Base-by-base conservation (phyloP, 2,113 vertebrate genomes). In the rabbit (Oryctolagus cuniculus) region DNA sequence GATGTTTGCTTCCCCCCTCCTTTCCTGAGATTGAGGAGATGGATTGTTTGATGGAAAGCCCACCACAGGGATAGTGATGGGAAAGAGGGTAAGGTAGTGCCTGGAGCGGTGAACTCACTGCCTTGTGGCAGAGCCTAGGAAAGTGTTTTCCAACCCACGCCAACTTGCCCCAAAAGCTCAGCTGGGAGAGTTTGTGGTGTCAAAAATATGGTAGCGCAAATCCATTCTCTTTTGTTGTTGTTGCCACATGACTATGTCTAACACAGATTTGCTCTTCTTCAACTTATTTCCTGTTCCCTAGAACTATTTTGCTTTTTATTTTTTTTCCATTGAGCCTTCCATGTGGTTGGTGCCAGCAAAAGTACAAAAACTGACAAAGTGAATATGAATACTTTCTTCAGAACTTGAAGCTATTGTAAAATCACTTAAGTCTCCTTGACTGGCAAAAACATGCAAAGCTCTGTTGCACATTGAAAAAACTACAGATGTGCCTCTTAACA, bases 381-480 rank as follows among this genome's bases (percentile, higher is more conserved):
- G 55, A 92, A 17, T 19, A 17, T 36, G 19, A 64, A n/a, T 36
- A 16, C 19, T 82, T 13, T 55, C 74, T 58, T 29, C 38, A 88
- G 84, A 87, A 55, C 29, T 4, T 8, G 0, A 80, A 90, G 49
- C 13, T 69, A 36, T 77, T 72, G 73, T 84, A 55, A 90, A 92
- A 73, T 38, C 49, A 94, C 34, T 44, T 16, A 24, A 75, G 53
- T 8, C 34, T 95, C 66, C 75, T 94, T 89, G 79, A 86, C n/a
- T 77, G 64, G 38, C 84, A 77, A 72, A 36, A 75, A 31, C 13
- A 74, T 44, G 22, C 49, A 80, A 82, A 93, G 61, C 73, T 69
- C 8, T 91, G 29, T 44, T 84, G 34, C 8, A 77, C 21, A 21
- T 73, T 16, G 49, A 67, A 87, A 61, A 95, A 91, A 89, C 79